These are phyloP conservation scores for Heliornis fulica DNA, from an alignment of 2,113 vertebrate genomes.

Conservation along the genomic window DNA sequence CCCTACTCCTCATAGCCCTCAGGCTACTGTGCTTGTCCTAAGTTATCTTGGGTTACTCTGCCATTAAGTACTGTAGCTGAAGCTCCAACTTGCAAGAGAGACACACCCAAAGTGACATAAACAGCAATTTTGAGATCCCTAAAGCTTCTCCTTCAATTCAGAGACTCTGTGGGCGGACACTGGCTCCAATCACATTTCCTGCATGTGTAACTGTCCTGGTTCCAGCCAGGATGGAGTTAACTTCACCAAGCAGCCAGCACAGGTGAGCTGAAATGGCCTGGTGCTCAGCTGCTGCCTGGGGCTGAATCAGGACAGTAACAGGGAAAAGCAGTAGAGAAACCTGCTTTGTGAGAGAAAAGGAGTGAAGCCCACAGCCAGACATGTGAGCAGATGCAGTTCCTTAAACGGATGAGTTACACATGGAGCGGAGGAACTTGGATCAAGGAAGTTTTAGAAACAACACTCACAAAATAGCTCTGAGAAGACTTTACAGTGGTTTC, in stretches of 20 bases:
- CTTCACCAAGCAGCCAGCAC: too few species aligned
- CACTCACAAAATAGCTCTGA: rapidly evolving
- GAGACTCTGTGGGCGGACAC: not conserved
- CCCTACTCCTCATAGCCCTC: not conserved
- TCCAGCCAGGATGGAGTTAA: too few species aligned
- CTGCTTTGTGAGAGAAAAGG: not conserved
- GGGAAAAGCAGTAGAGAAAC: not conserved
- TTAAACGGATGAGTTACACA: not conserved
- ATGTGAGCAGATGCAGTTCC: slow-evolving; percentile 10
- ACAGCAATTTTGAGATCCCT: not conserved
- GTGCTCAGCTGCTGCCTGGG: too few species aligned
- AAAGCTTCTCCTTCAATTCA: not conserved
- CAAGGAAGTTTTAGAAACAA: not conserved
- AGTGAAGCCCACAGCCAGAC: not conserved
- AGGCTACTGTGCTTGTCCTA: rapidly evolving
- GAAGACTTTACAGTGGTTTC: rapidly evolving
- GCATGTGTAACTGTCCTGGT: too few species aligned
- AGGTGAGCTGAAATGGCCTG: too few species aligned
- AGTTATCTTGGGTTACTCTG: not conserved
- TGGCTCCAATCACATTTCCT: not conserved
- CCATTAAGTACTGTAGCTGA: not conserved
- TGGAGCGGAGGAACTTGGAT: not conserved
- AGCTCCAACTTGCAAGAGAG: not conserved
- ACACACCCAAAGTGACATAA: not conserved
- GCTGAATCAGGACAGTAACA: too few species aligned